Evolutionary conservation across 2,797 vertebrate genomes (phyloP).

Genomic region (Pseudomugil gertrudae): DNA sequence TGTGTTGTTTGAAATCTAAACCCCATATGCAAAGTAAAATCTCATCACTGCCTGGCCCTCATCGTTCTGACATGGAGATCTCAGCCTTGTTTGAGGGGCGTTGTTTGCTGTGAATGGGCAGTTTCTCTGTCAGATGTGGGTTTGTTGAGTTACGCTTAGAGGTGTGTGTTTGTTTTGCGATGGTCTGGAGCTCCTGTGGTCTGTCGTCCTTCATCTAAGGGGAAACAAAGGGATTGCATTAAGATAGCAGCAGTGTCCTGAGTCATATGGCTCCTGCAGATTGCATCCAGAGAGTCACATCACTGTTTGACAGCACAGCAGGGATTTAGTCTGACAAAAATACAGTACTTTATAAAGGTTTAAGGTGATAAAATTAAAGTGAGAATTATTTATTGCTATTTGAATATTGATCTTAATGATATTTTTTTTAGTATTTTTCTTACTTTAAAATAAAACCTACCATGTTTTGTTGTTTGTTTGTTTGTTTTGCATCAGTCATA

Average conservation of each 20-base stretch:
- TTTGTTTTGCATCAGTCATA: neutral
- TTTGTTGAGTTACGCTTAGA: conserved; percentile 57
- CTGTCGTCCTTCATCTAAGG: conserved; percentile 43
- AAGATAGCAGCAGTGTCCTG: conserved; percentile 26
- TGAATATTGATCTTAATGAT: too few relatives aligned
- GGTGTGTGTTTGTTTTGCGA: conserved; percentile 40
- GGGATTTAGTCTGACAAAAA: conserved; percentile 1
- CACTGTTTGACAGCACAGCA: conserved; percentile 31
- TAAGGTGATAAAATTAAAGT: neutral
- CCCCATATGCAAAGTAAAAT: conserved; percentile 49
- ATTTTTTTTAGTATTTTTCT: too few relatives aligned
- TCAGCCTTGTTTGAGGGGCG: conserved; percentile 15
- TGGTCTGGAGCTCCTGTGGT: conserved; percentile 65
- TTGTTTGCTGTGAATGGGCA: conserved; percentile 24
- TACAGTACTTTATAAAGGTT: fast-evolving
- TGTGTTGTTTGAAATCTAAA: conserved; percentile 55
- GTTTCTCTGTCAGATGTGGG: conserved; percentile 33
- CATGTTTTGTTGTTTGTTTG: too few relatives aligned
- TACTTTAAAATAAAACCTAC: neutral
- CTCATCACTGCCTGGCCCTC: conserved; percentile 14
- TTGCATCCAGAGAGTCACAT: conserved; percentile 27
- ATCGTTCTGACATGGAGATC: conserved; percentile 40
- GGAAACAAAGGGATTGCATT: conserved; percentile 61
- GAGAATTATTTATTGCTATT: neutral
- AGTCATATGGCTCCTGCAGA: conserved; percentile 50